Conservation (phyloP, 2,888 invertebrate species). For the Amorpha juglandis region DNA sequence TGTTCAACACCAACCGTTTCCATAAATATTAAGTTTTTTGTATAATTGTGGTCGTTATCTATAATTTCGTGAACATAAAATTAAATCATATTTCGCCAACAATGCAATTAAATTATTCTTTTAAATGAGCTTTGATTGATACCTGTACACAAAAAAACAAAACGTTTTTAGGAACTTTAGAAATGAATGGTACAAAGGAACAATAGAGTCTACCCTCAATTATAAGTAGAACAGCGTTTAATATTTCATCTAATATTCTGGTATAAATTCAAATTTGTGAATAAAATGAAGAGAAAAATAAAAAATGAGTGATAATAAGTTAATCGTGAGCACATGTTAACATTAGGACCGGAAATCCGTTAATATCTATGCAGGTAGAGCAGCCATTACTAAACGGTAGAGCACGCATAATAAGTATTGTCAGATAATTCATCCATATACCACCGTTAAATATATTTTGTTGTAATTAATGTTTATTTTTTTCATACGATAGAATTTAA, state of each 20-base stretch:
- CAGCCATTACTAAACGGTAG: neutral
- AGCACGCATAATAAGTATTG: neutral
- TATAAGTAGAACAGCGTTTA: conserved; percentile 11
- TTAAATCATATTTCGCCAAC: conserved; percentile 7
- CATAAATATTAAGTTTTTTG: conserved; percentile 19
- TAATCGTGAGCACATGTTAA: neutral
- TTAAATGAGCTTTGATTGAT: neutral
- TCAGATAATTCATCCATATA: neutral
- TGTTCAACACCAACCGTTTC: conserved; percentile 18
- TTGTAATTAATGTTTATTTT: too few relatives aligned
- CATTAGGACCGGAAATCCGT: neutral
- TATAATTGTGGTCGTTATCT: conserved; percentile 21
- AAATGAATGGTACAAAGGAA: neutral
- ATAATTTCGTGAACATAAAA: conserved; percentile 13
- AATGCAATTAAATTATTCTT: conserved; percentile 19
- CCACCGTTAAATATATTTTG: neutral
- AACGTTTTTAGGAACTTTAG: neutral
- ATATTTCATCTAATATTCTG: conserved; percentile 4
- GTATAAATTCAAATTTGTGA: neutral
- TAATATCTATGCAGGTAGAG: neutral
- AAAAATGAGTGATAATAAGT: neutral
- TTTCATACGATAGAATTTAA: too few relatives aligned
- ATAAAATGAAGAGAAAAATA: neutral
- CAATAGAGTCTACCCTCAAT: conserved; percentile 1
- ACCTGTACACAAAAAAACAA: neutral